Conservation (phyloP, 2,113 vertebrate genomes). For the Dipodomys ordii region DNA sequence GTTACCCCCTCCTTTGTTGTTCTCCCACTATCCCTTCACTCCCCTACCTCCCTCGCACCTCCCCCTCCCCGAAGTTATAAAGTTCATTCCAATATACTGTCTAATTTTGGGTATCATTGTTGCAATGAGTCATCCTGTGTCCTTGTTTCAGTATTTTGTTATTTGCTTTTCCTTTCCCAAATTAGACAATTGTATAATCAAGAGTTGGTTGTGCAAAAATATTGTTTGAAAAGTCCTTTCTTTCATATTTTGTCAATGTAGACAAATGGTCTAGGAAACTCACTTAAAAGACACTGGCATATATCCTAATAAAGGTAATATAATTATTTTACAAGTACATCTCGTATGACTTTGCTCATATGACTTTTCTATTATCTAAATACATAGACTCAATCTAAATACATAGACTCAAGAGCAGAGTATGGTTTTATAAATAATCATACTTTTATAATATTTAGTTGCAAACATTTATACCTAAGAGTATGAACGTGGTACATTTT, state of each 20-base stretch:
- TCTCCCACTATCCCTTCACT: too few relatives aligned
- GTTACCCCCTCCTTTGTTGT: too few relatives aligned
- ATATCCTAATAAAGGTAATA: neutral
- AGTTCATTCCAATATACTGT: too few relatives aligned
- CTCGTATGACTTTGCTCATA: neutral
- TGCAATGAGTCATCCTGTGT: too few relatives aligned
- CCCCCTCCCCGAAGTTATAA: too few relatives aligned
- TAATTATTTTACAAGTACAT: neutral
- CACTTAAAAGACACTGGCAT: neutral
- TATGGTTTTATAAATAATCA: neutral
- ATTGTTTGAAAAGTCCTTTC: too few relatives aligned
- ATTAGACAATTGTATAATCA: too few relatives aligned
- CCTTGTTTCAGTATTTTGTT: too few relatives aligned
- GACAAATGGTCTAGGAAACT: neutral
- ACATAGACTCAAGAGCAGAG: neutral
- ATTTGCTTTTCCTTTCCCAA: too few relatives aligned
- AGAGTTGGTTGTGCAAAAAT: neutral
- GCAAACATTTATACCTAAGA: conserved; percentile 38
- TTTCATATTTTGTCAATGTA: neutral
- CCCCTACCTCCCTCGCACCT: too few relatives aligned
- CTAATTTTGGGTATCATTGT: too few relatives aligned
- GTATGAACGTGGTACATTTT: neutral
- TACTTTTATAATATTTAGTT: conserved; percentile 12
- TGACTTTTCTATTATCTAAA: conserved; percentile 18
- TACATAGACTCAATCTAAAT: neutral